Percentiles rank a stretch among this genome's conserved stretches.
These are phyloP conservation scores for Bubo blakistoni DNA, from an alignment of 2,113 vertebrate genomes.

Conservation along the genomic window DNA sequence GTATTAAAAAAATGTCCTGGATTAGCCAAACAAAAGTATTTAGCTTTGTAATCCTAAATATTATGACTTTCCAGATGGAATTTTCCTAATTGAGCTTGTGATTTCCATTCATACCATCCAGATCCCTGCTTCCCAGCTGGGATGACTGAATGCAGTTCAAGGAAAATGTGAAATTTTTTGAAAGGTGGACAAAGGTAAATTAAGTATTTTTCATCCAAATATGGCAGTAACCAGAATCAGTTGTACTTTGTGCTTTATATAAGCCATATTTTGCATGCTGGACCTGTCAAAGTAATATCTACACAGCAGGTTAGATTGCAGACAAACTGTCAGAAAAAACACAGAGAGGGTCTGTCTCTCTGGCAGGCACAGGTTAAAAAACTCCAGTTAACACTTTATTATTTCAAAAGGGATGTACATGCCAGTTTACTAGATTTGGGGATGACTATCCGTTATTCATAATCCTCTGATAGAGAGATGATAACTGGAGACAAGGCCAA, in stretches of 20 bases:
- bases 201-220: background rate
- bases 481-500: background rate
- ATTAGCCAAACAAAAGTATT: background rate
- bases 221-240: background rate
- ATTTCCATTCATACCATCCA: background rate
- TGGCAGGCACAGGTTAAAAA: background rate
- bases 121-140: background rate
- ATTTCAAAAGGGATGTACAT: background rate
- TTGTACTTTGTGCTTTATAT: background rate
- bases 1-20: background rate
- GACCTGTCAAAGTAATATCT: background rate
- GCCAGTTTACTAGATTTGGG: background rate
- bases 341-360: background rate
- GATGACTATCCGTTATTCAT: background rate
- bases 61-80: background rate
- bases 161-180: background rate
- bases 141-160: background rate
- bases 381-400: background rate
- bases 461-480: background rate
- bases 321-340: background rate
- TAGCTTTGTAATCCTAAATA: background rate
- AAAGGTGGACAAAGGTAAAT: background rate
- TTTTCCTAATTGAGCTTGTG: background rate
- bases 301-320: background rate
- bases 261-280: background rate